Evolutionary conservation across 2,888 invertebrate genomes (phyloP).

Genomic region (Watsonalla binaria): DNA sequence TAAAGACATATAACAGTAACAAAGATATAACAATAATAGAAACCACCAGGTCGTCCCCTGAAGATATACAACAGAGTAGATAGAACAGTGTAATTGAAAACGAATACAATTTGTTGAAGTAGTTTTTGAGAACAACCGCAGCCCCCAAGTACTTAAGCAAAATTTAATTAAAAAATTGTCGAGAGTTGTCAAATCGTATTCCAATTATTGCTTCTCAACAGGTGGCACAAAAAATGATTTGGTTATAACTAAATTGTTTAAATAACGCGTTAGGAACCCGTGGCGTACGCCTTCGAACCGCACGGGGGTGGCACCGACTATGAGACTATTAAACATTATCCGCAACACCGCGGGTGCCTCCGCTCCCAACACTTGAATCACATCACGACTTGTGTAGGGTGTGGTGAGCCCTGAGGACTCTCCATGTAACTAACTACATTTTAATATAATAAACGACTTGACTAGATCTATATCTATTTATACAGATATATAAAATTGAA

Average conservation of each 20-base stretch:
- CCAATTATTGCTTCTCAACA: constrained; percentile 26
- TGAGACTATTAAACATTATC: constrained; percentile 47
- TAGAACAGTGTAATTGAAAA: background rate
- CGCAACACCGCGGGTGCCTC: constrained; percentile 35
- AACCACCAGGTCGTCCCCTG: no score
- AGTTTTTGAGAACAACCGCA: background rate
- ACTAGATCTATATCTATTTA: no score
- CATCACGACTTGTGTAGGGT: background rate
- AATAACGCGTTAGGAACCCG: constrained; percentile 53
- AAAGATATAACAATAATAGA: no score
- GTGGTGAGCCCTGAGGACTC: constrained; percentile 1
- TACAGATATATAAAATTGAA: no score
- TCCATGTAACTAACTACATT: background rate
- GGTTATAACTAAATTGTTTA: constrained; percentile 35
- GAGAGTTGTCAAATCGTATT: constrained; percentile 15
- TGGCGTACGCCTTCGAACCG: constrained; percentile 69
- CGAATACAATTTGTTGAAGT: background rate
- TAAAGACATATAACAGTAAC: no score
- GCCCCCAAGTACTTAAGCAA: background rate
- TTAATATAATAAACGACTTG: no score
- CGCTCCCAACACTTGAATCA: no score
- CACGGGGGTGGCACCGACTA: constrained; percentile 22
- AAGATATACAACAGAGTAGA: no score
- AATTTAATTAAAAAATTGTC: background rate
- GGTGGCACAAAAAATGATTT: constrained; percentile 32